phyloP scores from a whole-genome alignment of 2,797 vertebrate genomes.

The Todus mexicanus region DNA sequence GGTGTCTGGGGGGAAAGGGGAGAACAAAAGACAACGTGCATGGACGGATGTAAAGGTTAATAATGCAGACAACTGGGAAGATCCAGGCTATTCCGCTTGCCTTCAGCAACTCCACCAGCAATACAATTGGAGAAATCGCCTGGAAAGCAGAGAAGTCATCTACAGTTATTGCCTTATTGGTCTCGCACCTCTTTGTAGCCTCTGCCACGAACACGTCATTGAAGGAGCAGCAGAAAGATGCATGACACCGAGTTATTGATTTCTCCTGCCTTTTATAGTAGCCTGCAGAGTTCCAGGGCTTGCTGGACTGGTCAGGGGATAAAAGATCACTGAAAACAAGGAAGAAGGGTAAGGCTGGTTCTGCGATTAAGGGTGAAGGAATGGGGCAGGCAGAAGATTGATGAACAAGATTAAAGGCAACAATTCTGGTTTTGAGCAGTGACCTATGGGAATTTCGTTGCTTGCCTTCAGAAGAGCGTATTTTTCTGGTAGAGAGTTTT shows the following conservation, averaged over 20 bases:
- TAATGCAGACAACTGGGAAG: not conserved
- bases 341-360: not conserved
- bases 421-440: not conserved
- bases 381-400: not conserved
- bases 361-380: not conserved
- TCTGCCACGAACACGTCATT: not conserved
- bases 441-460: not conserved
- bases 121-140: not conserved
- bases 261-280: not conserved
- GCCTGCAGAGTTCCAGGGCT: not conserved
- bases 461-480: not conserved
- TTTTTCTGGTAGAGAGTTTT: not conserved
- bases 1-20: no score
- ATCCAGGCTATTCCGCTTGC: not conserved
- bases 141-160: not conserved
- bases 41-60: not conserved
- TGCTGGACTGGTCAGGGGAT: not conserved
- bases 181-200: not conserved
- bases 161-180: not conserved
- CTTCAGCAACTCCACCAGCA: not conserved
- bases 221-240: not conserved
- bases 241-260: not conserved
- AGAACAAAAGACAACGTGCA: not conserved
- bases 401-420: conserved; percentile 1
- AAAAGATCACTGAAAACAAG: not conserved